Evolutionary conservation across 2,797 vertebrate species (phyloP), one percentile per base, ranked within the genome.

Genomic region (Hirundo rustica): DNA sequence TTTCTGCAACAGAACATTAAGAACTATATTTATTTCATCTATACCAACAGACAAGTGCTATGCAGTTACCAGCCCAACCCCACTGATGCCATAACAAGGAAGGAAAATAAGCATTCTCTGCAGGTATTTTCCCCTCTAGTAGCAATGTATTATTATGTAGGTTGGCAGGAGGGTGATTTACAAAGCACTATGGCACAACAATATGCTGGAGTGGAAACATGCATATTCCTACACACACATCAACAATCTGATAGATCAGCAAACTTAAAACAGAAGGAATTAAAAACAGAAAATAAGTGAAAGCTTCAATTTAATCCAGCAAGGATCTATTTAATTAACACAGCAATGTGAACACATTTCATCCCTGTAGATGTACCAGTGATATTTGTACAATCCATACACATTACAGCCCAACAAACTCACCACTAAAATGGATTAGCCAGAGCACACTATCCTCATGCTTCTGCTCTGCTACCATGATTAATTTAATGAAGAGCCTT

Each of bases 101-200:
- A 96, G 94, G 74, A 38, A 92, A 97, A 95, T 90, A 93, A 97
- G 92, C 91, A 92, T 90, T 97, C 88, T 58, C 77, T 22, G 32
- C 96, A 98, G 97, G 97, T 97, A 95, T 93, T 96, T 96, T 77
- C 88, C 66, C 62, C 42, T 73, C 93, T 60, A 89, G 78, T 30
- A 93, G 95, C 60, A 53, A 79, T 57, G 70, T 81, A 50, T 87
- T 88, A 95, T 88, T 38, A 81, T 67, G 86, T 83, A 94, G 75
- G 96, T 78, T 94, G 95, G 92, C 88, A 89, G 71, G 88, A 95
- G 90, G 75, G 90, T 70, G 92, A 95, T 96, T 95, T 94, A 86
- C 60, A 93, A 88, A 93, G 71, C 83, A 84, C 48, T 45, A 3
- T 11, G 57, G 88, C 61, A 12, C 26, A 93, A 95, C 92, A 95